These are phyloP conservation scores for Mirounga angustirostris DNA, from an alignment of 2,113 vertebrate species.

Conservation along the genomic window DNA sequence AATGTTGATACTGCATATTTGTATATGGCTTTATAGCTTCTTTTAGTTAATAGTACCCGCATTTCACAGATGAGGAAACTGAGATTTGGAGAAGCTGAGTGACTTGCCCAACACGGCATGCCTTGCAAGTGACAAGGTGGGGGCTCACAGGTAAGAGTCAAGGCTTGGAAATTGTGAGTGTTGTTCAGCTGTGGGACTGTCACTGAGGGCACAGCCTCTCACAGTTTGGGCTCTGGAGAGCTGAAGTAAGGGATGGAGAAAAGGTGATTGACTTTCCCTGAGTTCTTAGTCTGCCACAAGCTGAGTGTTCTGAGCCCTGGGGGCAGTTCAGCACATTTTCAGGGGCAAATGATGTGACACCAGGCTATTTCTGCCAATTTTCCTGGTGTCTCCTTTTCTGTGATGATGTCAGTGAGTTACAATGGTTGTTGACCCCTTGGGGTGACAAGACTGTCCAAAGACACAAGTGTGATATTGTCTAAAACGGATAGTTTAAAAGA, in stretches of 20 bases:
- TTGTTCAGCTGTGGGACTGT: not conserved
- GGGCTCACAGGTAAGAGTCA: not conserved
- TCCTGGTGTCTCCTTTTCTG: not conserved
- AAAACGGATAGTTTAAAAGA: not conserved
- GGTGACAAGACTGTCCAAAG: not conserved
- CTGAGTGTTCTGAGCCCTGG: not conserved
- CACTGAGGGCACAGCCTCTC: not conserved
- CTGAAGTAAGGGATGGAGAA: not conserved
- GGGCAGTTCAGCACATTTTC: not conserved
- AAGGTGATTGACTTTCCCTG: too few species aligned
- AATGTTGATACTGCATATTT: not conserved
- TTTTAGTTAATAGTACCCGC: not conserved
- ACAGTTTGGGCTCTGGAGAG: not conserved
- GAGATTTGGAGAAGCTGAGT: not conserved
- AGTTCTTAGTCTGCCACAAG: not conserved
- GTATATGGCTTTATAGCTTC: not conserved
- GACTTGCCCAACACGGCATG: not conserved
- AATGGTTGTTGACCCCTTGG: not conserved
- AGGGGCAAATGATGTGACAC: not conserved
- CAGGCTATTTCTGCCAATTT: not conserved
- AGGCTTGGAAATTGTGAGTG: not conserved
- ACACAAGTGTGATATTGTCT: not conserved
- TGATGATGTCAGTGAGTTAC: not conserved
- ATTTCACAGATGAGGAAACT: not conserved
- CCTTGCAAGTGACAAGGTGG: not conserved